Percentiles rank a stretch among this genome's conserved stretches.
Evolutionary conservation across 2,888 invertebrate genomes (phyloP).

Genomic region (Eurytoma californica): DNA sequence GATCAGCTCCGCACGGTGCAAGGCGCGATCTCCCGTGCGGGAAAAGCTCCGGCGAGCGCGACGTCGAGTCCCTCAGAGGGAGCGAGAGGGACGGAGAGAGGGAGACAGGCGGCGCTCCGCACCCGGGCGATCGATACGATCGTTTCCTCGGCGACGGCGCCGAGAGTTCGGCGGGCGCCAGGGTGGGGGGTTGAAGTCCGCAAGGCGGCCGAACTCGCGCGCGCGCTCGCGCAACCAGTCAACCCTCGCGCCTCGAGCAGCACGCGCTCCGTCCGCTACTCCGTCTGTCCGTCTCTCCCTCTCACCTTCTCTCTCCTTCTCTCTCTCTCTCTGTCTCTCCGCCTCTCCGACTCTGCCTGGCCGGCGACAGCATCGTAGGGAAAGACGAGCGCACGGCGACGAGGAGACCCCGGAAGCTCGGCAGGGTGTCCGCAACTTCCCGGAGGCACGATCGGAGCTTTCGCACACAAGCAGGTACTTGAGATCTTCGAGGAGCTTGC

Average conservation of each 20-base stretch:
- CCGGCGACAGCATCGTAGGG: too few species aligned
- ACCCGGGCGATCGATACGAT: constrained; percentile 52
- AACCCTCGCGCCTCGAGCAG: constrained; percentile 57
- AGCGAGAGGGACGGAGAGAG: neutral
- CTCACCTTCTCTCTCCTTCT: neutral
- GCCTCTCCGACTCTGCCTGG: too few species aligned
- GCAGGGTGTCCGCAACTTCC: too few species aligned
- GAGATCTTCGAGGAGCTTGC: too few species aligned
- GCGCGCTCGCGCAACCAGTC: constrained; percentile 52
- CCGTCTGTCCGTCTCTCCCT: neutral
- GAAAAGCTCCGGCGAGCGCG: too few species aligned
- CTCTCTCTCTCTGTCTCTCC: neutral
- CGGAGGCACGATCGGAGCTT: too few species aligned
- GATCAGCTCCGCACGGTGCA: too few species aligned
- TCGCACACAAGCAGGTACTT: too few species aligned
- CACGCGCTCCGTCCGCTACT: neutral
- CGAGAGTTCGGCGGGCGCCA: neutral
- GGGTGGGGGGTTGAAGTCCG: constrained; percentile 43
- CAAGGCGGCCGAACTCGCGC: constrained; percentile 27
- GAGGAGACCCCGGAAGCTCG: too few species aligned
- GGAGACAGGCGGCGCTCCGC: neutral
- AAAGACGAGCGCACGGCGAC: too few species aligned
- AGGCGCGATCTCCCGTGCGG: too few species aligned
- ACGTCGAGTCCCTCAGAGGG: neutral
- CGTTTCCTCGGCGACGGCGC: constrained; percentile 55